These are phyloP conservation scores for Oryzias woworae DNA, from an alignment of 2,113 vertebrate genomes.

Conservation along the genomic window DNA sequence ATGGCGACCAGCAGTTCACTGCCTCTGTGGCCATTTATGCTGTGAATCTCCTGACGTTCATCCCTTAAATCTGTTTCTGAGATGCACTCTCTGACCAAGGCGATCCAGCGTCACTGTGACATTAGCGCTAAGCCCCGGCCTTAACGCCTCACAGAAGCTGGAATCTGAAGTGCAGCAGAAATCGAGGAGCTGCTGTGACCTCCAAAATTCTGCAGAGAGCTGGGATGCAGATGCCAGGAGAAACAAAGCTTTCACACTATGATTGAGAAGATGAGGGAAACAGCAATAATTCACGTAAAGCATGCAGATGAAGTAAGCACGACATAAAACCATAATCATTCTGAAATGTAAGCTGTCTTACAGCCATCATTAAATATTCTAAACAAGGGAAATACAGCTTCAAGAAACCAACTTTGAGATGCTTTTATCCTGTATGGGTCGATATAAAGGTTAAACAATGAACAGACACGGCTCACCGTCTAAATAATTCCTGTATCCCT, in stretches of 20 bases:
- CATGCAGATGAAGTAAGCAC: too few relatives aligned
- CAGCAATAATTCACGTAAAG: not conserved
- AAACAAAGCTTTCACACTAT: conserved; percentile 3
- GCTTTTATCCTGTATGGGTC: too few relatives aligned
- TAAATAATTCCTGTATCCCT: not conserved
- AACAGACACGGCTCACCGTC: too few relatives aligned
- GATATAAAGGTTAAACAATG: too few relatives aligned
- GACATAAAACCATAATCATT: too few relatives aligned
- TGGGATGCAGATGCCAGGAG: not conserved
- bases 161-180: conserved; percentile 35
- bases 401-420: too few relatives aligned
- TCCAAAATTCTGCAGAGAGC: conserved; percentile 29
- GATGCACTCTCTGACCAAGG: conserved; percentile 6
- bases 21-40: conserved; percentile 32
- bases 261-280: conserved; percentile 25
- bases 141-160: conserved; percentile 38
- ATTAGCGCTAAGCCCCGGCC: conserved; percentile 46
- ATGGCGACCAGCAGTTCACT: not conserved
- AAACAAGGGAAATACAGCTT: too few relatives aligned
- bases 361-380: too few relatives aligned
- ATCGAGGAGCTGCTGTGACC: conserved; percentile 25
- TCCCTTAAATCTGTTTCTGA: conserved; percentile 17
- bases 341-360: too few relatives aligned
- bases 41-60: conserved; percentile 2
- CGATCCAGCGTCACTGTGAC: conserved; percentile 5